phyloP scores from a whole-genome alignment of 2,888 invertebrate genomes.

The Thecophora atra region DNA sequence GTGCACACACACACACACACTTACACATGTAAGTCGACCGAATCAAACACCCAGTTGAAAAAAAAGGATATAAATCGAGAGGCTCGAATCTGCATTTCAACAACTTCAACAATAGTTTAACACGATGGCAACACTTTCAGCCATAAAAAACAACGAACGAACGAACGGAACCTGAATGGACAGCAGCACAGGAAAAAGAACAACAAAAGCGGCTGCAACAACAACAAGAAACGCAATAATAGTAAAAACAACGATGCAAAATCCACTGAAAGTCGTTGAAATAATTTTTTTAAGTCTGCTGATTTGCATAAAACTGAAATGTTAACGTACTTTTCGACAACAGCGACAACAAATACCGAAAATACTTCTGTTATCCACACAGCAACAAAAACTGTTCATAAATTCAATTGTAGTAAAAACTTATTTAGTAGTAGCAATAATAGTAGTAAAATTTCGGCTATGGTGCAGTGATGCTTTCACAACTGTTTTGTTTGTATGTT shows the following conservation, averaged over 20 bases:
- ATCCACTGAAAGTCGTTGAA: slow-evolving; percentile 21
- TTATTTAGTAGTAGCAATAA: no score
- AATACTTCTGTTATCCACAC: background rate
- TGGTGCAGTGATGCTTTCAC: no score
- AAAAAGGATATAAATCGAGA: slow-evolving; percentile 17
- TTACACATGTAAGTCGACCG: slow-evolving; percentile 2
- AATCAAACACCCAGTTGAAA: slow-evolving; percentile 1
- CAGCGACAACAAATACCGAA: slow-evolving; percentile 8
- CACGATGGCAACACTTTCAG: background rate
- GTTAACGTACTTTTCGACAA: slow-evolving; percentile 18
- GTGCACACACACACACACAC: slow-evolving; percentile 19
- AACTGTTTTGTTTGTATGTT: no score
- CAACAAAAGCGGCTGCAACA: background rate
- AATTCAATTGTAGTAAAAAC: background rate
- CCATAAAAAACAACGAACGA: slow-evolving; percentile 2
- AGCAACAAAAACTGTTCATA: background rate
- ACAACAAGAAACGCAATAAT: slow-evolving; percentile 4
- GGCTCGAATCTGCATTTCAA: slow-evolving; percentile 18
- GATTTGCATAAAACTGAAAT: slow-evolving; percentile 27
- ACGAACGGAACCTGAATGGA: slow-evolving; percentile 12
- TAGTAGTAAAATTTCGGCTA: no score
- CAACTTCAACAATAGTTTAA: slow-evolving; percentile 31
- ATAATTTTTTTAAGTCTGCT: slow-evolving; percentile 4
- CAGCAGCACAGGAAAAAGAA: slow-evolving; percentile 15
- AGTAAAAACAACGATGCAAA: slow-evolving; percentile 4